Conservation (phyloP, 2,888 invertebrate species). For the Seladonia tumulorum region DNA sequence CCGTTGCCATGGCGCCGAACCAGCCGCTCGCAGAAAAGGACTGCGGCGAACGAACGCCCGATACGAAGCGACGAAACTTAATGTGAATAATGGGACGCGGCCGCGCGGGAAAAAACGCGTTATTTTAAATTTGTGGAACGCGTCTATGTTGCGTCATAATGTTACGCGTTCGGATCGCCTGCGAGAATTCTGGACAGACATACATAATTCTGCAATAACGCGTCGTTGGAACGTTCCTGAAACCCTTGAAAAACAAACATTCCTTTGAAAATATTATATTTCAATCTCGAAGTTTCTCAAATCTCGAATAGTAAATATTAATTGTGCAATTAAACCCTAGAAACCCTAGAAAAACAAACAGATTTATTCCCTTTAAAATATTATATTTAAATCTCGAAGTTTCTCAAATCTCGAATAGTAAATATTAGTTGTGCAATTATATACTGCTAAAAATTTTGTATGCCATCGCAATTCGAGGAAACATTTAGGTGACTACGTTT, state of each 20-base stretch:
- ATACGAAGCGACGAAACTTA: background rate
- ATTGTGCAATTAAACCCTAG: no score
- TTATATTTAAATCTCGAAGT: background rate
- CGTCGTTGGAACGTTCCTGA: background rate
- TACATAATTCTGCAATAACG: background rate
- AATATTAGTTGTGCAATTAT: background rate
- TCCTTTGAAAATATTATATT: background rate
- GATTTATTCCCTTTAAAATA: background rate
- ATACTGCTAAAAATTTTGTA: no score
- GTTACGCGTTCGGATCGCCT: background rate
- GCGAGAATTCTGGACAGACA: background rate
- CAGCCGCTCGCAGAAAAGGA: background rate
- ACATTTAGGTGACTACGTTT: background rate
- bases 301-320: background rate
- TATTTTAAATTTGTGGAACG: background rate
- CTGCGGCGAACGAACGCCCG: background rate
- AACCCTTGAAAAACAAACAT: background rate
- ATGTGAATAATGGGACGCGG: background rate
- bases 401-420: no score
- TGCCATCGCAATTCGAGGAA: background rate
- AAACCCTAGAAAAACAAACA: background rate
- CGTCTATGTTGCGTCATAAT: background rate
- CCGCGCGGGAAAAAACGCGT: background rate
- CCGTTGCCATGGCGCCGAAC: background rate
- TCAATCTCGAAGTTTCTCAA: background rate